These are phyloP conservation scores for Onychostoma macrolepis DNA, from an alignment of 2,113 vertebrate genomes.

Conservation along the genomic window DNA sequence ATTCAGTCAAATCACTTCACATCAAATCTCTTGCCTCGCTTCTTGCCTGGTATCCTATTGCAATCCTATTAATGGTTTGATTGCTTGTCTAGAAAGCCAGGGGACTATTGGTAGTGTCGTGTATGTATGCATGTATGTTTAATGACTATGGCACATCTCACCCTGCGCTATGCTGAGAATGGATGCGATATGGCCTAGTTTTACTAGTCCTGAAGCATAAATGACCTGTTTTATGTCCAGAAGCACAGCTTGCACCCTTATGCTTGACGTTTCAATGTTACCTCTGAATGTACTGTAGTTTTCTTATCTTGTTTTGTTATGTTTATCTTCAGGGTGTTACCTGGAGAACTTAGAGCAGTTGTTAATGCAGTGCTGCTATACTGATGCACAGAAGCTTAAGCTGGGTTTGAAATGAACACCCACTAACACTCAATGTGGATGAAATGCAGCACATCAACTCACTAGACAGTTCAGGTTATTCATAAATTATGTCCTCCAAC, in stretches of 20 bases:
- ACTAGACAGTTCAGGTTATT: background rate
- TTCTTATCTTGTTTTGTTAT: background rate
- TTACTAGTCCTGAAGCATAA: conserved; percentile 35
- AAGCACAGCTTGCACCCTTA: conserved; percentile 37
- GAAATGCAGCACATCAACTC: background rate
- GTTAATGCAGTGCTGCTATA: background rate
- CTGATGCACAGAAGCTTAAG: background rate
- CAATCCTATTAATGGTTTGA: conserved; percentile 20
- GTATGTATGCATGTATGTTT: background rate
- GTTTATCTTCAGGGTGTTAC: background rate
- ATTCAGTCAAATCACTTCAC: background rate
- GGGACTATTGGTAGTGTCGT: background rate
- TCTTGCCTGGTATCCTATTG: background rate
- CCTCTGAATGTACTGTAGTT: background rate
- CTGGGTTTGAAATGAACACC: background rate
- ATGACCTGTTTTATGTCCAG: conserved; percentile 56
- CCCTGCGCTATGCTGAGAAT: conserved; percentile 21
- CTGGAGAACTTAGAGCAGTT: background rate
- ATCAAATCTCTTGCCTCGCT: background rate
- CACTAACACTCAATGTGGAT: background rate
- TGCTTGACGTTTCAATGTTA: background rate
- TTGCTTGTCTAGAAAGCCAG: background rate
- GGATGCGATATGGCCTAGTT: conserved; percentile 54
- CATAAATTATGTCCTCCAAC: background rate
- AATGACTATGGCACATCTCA: conserved; percentile 1